A percentile compares a stretch with the other conserved stretches of the same genome.
phyloP scores from a whole-genome alignment of 2,797 vertebrate species.

The Lophius americanus region DNA sequence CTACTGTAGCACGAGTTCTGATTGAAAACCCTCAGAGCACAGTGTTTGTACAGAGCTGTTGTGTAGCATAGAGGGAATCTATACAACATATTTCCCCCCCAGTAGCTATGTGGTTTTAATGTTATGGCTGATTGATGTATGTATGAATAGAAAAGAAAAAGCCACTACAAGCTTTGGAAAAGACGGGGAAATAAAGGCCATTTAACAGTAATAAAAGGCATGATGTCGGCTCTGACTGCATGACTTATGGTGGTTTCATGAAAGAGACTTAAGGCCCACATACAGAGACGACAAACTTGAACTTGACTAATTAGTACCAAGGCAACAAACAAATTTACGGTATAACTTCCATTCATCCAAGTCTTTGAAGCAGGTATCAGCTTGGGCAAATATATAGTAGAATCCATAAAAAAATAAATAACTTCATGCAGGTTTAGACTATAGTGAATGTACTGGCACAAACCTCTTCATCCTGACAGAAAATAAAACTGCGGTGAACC shows the following conservation, averaged over 20 bases:
- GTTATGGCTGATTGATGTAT: no score
- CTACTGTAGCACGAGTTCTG: no score
- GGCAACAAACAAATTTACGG: constrained; percentile 69
- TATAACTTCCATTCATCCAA: constrained; percentile 64
- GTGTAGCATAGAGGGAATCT: no score
- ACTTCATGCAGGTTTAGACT: constrained; percentile 53
- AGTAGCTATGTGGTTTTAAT: no score
- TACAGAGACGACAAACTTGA: constrained; percentile 68
- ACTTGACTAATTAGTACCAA: constrained; percentile 68
- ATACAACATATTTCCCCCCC: no score
- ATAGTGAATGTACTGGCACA: constrained; percentile 56
- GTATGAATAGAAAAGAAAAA: not conserved
- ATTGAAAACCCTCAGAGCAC: no score
- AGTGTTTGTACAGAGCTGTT: no score
- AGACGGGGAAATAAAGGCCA: constrained; percentile 64
- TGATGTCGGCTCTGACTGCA: constrained; percentile 54
- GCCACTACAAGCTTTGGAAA: constrained; percentile 42
- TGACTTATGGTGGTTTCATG: constrained; percentile 54
- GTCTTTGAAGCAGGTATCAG: constrained; percentile 67
- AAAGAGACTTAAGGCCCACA: constrained; percentile 71
- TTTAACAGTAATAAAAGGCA: constrained; percentile 69
- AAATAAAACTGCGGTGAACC: constrained; percentile 38
- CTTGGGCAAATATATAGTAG: constrained; percentile 45
- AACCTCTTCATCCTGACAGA: constrained; percentile 37
- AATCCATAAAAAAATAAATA: constrained; percentile 69